Evolutionary conservation across 2,797 vertebrate genomes (phyloP), one percentile per base, ranked within the genome.

Genomic region (Cossypha dichroa): DNA sequence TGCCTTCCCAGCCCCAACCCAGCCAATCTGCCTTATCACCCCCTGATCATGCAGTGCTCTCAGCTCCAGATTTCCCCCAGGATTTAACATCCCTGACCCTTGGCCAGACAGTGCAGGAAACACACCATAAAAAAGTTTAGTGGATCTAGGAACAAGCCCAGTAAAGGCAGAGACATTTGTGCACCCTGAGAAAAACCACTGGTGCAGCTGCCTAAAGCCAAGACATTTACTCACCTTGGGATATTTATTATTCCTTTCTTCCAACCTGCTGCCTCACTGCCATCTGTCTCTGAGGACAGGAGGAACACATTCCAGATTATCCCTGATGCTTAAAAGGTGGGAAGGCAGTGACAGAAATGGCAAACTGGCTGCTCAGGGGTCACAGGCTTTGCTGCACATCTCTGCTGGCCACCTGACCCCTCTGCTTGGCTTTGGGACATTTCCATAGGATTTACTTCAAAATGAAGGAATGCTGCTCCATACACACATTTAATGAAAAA

Each of bases 181-280:
- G 90, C 62, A 56, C 55, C 85, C 92, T 95, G 83, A 95, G 85
- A 96, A 94, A 90, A 96, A 67, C 38, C 85, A 64, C 88, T 79
- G 92, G 48, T 69, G 1, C 79, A 91, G 91, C 73, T 86, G 88
- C 80, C 86, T 15, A 0, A 38, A 93, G 63, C 63, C 62, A 63
- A 92, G 90, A 13, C 85, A 49, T 85, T 95, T 96, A 94, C 91
- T 96, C 92, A 89, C 94, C 91, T 94, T 86, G 15, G 20, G 58
- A 83, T 93, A 96, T 96, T 95, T 95, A 94, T 96, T 87, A 79
- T 89, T 89, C 83, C 90, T 93, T 96, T 84, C 76, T 96, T 91
- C 85, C 87, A 88, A 89, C 81, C 74, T 90, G 70, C 59, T 90
- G 70, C 91, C 92, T 87, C 15, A 0, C 54, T 86, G 69, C 93